phyloP scores from a whole-genome alignment of 2,797 vertebrate species.

The Trichosurus vulpecula region DNA sequence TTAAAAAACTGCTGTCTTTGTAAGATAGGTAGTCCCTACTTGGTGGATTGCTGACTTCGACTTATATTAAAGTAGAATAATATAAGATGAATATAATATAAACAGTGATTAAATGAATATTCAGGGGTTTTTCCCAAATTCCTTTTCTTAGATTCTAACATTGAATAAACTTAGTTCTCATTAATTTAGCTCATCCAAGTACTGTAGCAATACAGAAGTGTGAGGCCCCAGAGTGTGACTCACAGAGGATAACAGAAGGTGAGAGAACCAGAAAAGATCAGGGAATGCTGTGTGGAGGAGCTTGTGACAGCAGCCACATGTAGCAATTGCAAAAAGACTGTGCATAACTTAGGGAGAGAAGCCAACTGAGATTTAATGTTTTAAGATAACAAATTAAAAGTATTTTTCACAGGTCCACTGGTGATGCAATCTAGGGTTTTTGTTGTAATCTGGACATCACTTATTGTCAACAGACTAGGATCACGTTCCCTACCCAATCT shows the following conservation, averaged over 20 bases:
- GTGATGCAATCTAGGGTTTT: background rate
- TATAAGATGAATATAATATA: background rate
- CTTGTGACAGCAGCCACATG: background rate
- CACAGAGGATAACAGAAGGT: background rate
- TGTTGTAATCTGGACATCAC: background rate
- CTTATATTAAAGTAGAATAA: background rate
- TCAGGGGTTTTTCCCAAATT: background rate
- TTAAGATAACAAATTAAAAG: slow-evolving; percentile 23
- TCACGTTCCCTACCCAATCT: background rate
- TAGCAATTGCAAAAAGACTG: background rate
- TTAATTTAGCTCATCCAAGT: slow-evolving; percentile 15
- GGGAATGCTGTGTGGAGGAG: background rate
- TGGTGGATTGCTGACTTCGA: background rate
- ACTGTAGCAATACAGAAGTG: slow-evolving; percentile 8
- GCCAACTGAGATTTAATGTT: background rate
- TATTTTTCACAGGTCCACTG: background rate
- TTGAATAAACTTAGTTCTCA: slow-evolving; percentile 12
- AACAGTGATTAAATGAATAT: background rate
- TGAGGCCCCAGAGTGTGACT: background rate
- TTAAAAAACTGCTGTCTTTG: background rate
- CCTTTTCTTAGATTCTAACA: background rate
- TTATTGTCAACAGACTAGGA: background rate
- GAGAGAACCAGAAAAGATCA: background rate
- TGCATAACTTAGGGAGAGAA: background rate
- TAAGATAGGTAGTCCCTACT: background rate